Base-by-base conservation (phyloP, 2,113 vertebrate genomes). In the Chitala chitala region DNA sequence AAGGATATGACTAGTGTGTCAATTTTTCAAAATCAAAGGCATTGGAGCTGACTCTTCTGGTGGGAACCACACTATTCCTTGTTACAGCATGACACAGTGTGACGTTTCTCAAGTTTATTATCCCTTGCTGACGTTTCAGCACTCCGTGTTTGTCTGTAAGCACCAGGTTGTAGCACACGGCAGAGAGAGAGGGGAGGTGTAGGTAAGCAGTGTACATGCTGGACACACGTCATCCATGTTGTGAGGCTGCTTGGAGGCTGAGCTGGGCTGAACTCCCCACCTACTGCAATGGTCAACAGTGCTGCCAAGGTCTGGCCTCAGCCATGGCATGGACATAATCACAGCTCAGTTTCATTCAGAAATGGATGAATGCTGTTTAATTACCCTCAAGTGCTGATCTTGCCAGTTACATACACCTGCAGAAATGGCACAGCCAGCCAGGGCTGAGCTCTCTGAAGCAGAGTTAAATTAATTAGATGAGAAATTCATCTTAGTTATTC, bases 361-460 rank as follows among this genome's bases (percentile, higher is more conserved):
- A 64, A 40, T 40, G 55, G 38, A 75, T 75, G 58, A 69, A 56
- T 75, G 50, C 29, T 68, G 71, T 56, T 75, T 80, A 77, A 73
- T 84, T 73, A 75, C 31, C 29, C 73, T 72, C 76, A 79, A 76
- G 70, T 53, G 55, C 61, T 20, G 22, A 73, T 71, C 65, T 22
- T 73, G 75, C 75, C 73, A 72, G 31, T 26, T 75, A 73, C 75
- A 73, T 76, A 73, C 22, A 29, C 29, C 20, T 4, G 6, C 68
- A 22, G 74, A 66, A 40, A 72, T 76, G 58, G 76, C 76, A 63
- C 26, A 31, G 56, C 69, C 51, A 36, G 31, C 48, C 9, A 7
- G 50, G 29, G 36, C 22, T n/a, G 8, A n/a, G 20, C 22, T 54
- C 51, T 54, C 51, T 54, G 5, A 15, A 17, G 17, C n/a, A n/a